phyloP scores from a whole-genome alignment of 2,797 vertebrate species.

The Schizothorax lantsangensis region DNA sequence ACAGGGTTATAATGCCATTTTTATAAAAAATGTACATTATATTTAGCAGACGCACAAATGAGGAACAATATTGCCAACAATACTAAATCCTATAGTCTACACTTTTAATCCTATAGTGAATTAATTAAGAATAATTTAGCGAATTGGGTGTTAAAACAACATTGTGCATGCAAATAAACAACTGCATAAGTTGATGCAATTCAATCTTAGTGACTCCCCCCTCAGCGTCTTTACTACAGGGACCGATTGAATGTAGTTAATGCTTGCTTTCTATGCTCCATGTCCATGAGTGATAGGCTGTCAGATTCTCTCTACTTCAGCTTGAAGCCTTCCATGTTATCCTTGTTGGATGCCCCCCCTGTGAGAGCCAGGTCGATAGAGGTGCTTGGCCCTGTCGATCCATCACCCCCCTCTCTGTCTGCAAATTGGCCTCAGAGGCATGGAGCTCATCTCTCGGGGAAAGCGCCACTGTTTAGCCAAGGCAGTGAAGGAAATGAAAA shows the following conservation, averaged over 20 bases:
- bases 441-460: conserved; percentile 69
- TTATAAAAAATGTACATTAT: no score
- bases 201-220: background rate
- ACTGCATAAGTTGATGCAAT: background rate
- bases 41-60: no score
- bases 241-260: conserved; percentile 21
- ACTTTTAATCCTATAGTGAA: background rate
- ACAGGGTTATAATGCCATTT: background rate
- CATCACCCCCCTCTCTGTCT: conserved; percentile 69
- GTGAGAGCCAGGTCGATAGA: conserved; percentile 65
- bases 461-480: conserved; percentile 75
- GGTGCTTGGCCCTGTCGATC: conserved; percentile 71
- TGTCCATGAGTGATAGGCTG: conserved; percentile 35
- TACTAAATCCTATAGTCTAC: background rate
- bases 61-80: background rate
- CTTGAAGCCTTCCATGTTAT: conserved; percentile 51
- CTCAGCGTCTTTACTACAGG: background rate
- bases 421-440: conserved; percentile 49
- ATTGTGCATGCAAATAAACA: conserved; percentile 6
- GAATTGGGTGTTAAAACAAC: background rate
- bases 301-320: conserved; percentile 38
- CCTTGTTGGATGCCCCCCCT: conserved; percentile 52
- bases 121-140: background rate
- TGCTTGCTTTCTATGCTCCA: conserved; percentile 28
- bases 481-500: conserved; percentile 74